These are phyloP conservation scores for Rhaphigaster nebulosa DNA, from an alignment of 2,888 invertebrate species.

Conservation along the genomic window DNA sequence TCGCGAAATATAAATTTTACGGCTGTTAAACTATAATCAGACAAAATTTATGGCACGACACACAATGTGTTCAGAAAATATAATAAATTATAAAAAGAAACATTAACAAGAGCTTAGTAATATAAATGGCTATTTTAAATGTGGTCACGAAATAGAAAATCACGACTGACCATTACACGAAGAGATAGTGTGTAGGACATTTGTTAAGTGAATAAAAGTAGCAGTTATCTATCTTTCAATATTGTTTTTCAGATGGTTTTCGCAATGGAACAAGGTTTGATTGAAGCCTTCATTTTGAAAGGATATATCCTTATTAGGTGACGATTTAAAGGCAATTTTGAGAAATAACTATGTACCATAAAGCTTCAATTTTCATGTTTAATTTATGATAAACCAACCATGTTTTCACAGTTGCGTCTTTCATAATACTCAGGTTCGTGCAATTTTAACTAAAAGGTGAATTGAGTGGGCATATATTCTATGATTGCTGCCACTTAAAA, in stretches of 20 bases:
- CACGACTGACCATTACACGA: slow-evolving; percentile 29
- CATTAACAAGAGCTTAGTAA: slow-evolving; percentile 14
- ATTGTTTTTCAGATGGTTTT: neutral
- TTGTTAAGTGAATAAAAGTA: neutral
- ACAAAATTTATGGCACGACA: neutral
- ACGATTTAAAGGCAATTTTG: neutral
- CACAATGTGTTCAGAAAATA: neutral
- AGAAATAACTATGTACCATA: no score
- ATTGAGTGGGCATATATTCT: no score
- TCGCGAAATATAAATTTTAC: neutral
- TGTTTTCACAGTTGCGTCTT: no score
- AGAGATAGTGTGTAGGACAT: neutral
- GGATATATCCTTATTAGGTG: neutral
- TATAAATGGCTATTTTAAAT: slow-evolving; percentile 35
- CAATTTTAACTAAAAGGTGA: no score
- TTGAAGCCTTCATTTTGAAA: neutral
- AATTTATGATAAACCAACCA: no score
- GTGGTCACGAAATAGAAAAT: slow-evolving; percentile 5
- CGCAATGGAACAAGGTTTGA: neutral
- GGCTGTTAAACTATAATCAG: slow-evolving; percentile 21
- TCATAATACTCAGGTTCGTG: no score
- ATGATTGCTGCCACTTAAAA: no score
- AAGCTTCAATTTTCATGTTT: no score
- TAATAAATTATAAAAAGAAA: slow-evolving; percentile 26
- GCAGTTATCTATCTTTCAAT: neutral